These are phyloP conservation scores for Epinephelus lanceolatus DNA, from an alignment of 2,113 vertebrate species.

Conservation along the genomic window DNA sequence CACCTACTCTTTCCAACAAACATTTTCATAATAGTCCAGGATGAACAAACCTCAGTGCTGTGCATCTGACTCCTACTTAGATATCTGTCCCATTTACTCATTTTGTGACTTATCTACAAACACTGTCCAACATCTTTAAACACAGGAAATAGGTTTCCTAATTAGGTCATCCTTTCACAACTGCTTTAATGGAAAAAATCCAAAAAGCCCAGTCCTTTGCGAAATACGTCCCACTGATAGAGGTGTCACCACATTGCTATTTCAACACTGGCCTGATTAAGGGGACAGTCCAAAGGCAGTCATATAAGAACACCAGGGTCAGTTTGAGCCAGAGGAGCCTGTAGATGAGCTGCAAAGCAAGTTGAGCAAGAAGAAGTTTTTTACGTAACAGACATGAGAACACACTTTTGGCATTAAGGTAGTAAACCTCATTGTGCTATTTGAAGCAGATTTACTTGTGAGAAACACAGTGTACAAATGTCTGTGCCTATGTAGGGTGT, in stretches of 20 bases:
- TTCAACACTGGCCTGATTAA: constrained; percentile 24
- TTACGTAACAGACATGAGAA: constrained; percentile 16
- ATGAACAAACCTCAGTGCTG: constrained; percentile 5
- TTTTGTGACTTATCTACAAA: constrained; percentile 51
- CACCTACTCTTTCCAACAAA: constrained; percentile 15
- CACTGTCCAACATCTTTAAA: constrained; percentile 64
- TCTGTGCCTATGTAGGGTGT: constrained; percentile 3
- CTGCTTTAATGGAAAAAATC: constrained; percentile 24
- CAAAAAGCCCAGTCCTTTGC: constrained; percentile 2
- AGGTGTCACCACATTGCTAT: constrained; percentile 59
- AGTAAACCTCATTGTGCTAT: not conserved
- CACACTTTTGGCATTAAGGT: not conserved
- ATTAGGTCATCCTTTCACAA: constrained; percentile 59
- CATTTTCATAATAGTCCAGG: not conserved
- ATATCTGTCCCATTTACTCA: constrained; percentile 24
- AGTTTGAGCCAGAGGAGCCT: constrained; percentile 6
- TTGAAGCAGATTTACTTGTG: not conserved
- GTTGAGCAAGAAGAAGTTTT: not conserved
- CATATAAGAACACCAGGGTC: not conserved
- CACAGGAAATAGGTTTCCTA: constrained; percentile 67
- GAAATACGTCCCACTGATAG: constrained; percentile 17
- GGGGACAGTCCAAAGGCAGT: not conserved
- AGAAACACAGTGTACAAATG: not conserved
- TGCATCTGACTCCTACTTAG: constrained; percentile 21
- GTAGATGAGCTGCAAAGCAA: not conserved